A percentile compares a stretch with the other conserved stretches of the same genome.
These are phyloP conservation scores for Polyodon spathula DNA, from an alignment of 2,113 vertebrate species.

Conservation along the genomic window DNA sequence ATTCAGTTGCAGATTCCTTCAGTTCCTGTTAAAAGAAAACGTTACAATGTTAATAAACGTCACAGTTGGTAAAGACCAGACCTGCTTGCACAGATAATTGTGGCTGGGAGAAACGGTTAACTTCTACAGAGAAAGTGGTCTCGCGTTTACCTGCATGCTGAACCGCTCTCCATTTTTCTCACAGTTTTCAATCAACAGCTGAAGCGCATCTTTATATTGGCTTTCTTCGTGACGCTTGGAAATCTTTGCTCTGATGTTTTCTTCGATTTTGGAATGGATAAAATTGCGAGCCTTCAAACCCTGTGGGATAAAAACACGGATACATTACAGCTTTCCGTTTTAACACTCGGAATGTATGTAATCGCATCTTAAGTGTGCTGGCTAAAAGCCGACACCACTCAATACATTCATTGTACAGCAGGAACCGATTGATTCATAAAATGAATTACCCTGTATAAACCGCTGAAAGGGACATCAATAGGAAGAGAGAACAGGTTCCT, in stretches of 20 bases:
- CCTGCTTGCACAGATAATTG: too few species aligned
- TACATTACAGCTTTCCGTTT: too few species aligned
- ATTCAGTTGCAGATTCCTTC: constrained; percentile 88
- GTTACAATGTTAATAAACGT: neutral
- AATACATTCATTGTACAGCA: neutral
- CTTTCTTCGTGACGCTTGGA: constrained; percentile 44
- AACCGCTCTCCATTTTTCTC: constrained; percentile 66
- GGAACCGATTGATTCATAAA: too few species aligned
- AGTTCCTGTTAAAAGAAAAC: constrained; percentile 61
- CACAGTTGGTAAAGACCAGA: too few species aligned
- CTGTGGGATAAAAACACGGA: constrained; percentile 39
- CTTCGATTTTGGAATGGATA: constrained; percentile 92
- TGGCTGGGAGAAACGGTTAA: too few species aligned
- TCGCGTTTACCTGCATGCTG: constrained; percentile 77
- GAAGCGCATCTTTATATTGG: constrained; percentile 71
- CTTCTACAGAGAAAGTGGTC: neutral
- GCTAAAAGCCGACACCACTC: too few species aligned
- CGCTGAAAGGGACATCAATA: constrained; percentile 91
- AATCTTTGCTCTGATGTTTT: constrained; percentile 86
- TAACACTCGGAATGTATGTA: too few species aligned
- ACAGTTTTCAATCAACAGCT: constrained; percentile 85
- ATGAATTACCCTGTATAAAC: constrained; percentile 79
- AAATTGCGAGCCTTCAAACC: constrained; percentile 85
- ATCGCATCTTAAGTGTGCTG: too few species aligned
- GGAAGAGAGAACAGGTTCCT: constrained; percentile 92